A percentile compares a stretch with the other conserved stretches of the same genome.
phyloP scores from a whole-genome alignment of 2,113 vertebrate species.

The Rhea pennata region DNA sequence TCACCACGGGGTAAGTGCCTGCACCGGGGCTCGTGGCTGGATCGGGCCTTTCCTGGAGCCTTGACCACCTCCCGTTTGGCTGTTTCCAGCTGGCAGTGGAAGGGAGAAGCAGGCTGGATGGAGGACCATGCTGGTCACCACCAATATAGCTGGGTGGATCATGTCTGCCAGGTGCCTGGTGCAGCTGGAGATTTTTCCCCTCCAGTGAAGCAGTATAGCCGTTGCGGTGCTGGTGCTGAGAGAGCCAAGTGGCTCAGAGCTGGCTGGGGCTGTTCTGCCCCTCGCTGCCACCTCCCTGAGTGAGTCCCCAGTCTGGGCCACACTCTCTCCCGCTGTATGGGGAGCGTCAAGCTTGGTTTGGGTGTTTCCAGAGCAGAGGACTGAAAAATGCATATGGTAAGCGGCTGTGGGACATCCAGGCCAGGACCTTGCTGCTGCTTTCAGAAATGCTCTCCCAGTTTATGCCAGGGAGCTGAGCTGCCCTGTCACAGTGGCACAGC shows the following conservation, averaged over 20 bases:
- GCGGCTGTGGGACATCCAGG: neutral
- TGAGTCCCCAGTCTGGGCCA: neutral
- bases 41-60: neutral
- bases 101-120: fast-evolving
- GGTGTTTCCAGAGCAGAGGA: neutral
- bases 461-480: neutral
- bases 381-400: neutral
- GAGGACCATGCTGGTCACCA: neutral
- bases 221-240: neutral
- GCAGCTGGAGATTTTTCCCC: neutral
- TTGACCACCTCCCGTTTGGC: fast-evolving
- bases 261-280: neutral
- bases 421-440: neutral
- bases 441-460: neutral
- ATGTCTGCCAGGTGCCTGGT: neutral
- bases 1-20: slow-evolving; percentile 86
- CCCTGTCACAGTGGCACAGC: neutral
- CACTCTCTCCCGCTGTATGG: fast-evolving
- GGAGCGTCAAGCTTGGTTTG: neutral
- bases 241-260: neutral
- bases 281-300: too few relatives aligned
- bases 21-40: fast-evolving
- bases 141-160: neutral
- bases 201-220: neutral
- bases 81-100: fast-evolving